Conservation (phyloP, 2,797 vertebrate species). For the Smutsia gigantea region DNA sequence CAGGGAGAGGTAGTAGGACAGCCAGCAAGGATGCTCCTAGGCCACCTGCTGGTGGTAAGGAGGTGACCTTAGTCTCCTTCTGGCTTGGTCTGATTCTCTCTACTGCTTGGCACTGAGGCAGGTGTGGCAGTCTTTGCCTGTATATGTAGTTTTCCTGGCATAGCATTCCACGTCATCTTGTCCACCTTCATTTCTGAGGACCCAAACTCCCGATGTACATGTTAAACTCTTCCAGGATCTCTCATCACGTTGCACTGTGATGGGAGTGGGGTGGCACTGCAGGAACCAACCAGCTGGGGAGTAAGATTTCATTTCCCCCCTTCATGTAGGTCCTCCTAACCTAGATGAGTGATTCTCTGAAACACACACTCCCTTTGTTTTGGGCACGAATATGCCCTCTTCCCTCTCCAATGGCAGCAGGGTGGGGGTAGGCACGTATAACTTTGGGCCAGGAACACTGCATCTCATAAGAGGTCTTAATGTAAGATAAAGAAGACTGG, state of each 20-base stretch:
- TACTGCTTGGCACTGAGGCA: neutral
- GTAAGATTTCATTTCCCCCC: neutral
- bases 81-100: neutral
- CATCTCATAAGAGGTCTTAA: neutral
- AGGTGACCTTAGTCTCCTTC: neutral
- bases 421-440: neutral
- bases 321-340: neutral
- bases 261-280: no score
- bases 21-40: neutral
- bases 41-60: neutral
- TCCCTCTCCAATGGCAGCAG: neutral
- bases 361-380: neutral
- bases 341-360: neutral
- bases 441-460: neutral
- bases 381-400: neutral
- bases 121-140: neutral
- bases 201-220: accelerated
- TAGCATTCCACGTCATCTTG: neutral
- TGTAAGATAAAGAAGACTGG: neutral
- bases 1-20: neutral
- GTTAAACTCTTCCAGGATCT: neutral
- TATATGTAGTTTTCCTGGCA: neutral
- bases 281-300: neutral
- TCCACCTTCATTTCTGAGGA: neutral
- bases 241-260: neutral